Conservation (phyloP, 2,797 vertebrate genomes). For the Manis javanica region DNA sequence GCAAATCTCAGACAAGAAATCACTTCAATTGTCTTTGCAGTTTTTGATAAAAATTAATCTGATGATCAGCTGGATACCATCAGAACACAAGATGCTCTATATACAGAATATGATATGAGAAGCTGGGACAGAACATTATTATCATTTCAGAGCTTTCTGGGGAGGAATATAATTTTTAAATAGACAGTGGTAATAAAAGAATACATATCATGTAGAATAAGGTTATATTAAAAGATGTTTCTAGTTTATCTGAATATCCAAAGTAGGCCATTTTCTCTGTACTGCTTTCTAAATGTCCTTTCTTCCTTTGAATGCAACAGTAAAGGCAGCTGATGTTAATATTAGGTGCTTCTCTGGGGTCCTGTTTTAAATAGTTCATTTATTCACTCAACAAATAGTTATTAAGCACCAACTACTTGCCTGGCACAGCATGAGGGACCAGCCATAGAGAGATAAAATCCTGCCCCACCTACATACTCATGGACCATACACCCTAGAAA, state of each 20-base stretch:
- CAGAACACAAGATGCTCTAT: not conserved
- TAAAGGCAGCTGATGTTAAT: not conserved
- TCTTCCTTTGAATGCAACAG: constrained; percentile 36
- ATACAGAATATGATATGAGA: not conserved
- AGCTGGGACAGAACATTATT: not conserved
- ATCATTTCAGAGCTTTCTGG: constrained; percentile 23
- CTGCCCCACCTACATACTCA: not conserved
- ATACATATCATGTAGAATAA: not conserved
- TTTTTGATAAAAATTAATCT: constrained; percentile 61
- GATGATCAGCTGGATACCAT: constrained; percentile 25
- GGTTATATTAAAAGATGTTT: not conserved
- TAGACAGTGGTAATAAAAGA: not conserved
- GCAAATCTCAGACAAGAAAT: constrained; percentile 53
- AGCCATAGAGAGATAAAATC: not conserved
- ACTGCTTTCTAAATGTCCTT: constrained; percentile 14
- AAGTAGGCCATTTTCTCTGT: not conserved
- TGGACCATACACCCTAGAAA: not conserved
- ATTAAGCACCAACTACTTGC: not conserved
- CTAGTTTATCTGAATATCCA: constrained; percentile 38
- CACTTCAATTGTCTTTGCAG: constrained; percentile 21
- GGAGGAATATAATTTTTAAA: not conserved
- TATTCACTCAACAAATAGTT: constrained; percentile 4
- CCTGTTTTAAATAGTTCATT: constrained; percentile 54
- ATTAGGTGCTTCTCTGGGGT: not conserved
- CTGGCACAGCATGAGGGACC: not conserved